These are phyloP conservation scores for Echinarachnius parma DNA, from an alignment of 53 echinoderm and acorn worm genomes.

Conservation along the genomic window DNA sequence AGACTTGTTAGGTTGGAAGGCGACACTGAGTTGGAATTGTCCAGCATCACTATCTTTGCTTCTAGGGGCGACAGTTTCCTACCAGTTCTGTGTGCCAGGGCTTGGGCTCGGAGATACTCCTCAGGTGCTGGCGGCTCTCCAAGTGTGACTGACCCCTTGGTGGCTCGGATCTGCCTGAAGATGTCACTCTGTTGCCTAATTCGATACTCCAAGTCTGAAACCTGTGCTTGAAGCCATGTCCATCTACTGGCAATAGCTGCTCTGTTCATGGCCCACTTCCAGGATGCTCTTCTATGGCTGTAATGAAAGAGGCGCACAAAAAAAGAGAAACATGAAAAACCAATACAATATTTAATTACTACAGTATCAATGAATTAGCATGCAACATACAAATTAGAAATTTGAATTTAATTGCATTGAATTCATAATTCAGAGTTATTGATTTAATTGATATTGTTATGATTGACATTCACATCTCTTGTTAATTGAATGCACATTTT, in stretches of 20 bases:
- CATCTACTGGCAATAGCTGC: slow-evolving; percentile 86
- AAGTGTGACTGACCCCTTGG: slow-evolving; percentile 78
- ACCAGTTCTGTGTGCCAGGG: slow-evolving; percentile 54
- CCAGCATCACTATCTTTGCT: slow-evolving; percentile 84
- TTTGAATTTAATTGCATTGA: no score
- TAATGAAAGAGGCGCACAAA: slow-evolving; percentile 7
- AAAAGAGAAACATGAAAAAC: background rate
- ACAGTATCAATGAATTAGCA: no score
- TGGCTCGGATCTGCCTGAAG: slow-evolving; percentile 77
- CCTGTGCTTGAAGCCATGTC: slow-evolving; percentile 99
- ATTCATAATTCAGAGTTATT: no score
- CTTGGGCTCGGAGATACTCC: slow-evolving; percentile 62
- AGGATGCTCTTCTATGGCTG: slow-evolving; percentile 87
- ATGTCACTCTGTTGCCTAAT: slow-evolving; percentile 98
- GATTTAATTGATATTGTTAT: no score
- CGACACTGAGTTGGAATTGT: slow-evolving; percentile 61
- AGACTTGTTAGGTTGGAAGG: slow-evolving; percentile 82
- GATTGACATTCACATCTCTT: no score
- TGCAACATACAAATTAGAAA: no score
- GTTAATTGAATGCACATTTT: no score
- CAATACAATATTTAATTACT: background rate
- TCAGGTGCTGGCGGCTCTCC: slow-evolving; percentile 76
- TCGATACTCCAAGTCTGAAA: slow-evolving; percentile 90
- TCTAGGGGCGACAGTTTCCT: slow-evolving; percentile 82
- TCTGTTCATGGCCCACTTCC: slow-evolving; percentile 94